These are phyloP conservation scores for Cyanistes caeruleus DNA, from an alignment of 2,113 vertebrate genomes.

Conservation along the genomic window DNA sequence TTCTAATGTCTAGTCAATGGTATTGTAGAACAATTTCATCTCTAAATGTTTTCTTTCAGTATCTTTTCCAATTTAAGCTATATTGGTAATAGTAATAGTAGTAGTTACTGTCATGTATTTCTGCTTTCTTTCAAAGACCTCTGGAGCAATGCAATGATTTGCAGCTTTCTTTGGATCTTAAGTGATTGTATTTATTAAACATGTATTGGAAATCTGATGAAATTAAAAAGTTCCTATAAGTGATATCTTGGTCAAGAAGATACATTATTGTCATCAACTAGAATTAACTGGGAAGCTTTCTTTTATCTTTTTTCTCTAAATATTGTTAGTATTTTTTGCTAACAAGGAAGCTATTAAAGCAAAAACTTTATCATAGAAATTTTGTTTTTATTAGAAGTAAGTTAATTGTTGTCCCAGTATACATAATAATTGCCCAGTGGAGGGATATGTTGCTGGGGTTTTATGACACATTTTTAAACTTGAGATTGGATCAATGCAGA, in stretches of 20 bases:
- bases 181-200: neutral
- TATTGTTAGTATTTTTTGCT: neutral
- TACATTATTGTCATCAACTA: neutral
- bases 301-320: neutral
- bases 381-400: neutral
- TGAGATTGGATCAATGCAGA: neutral
- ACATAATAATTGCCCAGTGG: neutral
- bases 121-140: neutral
- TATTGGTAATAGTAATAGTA: neutral
- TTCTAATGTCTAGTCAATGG: neutral
- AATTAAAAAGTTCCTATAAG: neutral
- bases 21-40: neutral
- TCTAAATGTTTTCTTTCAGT: neutral
- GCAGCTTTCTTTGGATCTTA: conserved; percentile 2
- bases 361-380: neutral
- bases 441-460: neutral
- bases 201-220: neutral
- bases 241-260: neutral
- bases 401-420: neutral
- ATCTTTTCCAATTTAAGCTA: neutral
- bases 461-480: neutral
- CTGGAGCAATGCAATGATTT: neutral
- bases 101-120: neutral
- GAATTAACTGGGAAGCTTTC: neutral
- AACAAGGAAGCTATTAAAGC: neutral